These are phyloP conservation scores for Meghimatium bilineatum DNA, from an alignment of 2,888 invertebrate species.

Conservation along the genomic window DNA sequence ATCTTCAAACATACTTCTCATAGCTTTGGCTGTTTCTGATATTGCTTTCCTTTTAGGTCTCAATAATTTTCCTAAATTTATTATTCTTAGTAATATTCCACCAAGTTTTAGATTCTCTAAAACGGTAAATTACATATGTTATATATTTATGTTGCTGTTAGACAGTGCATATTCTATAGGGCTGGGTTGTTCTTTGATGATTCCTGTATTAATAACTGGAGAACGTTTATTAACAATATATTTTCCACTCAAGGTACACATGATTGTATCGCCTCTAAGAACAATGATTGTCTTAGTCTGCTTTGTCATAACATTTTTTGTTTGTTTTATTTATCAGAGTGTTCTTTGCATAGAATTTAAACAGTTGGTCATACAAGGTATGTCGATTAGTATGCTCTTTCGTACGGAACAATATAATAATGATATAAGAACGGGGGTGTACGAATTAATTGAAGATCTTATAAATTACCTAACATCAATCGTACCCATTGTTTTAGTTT, in stretches of 20 bases:
- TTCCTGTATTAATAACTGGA: background rate
- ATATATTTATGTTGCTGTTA: background rate
- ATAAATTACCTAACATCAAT: background rate
- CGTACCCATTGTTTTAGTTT: background rate
- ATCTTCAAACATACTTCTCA: conserved; percentile 9
- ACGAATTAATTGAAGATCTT: background rate
- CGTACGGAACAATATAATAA: background rate
- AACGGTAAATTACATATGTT: background rate
- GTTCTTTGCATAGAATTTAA: background rate
- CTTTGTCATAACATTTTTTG: background rate
- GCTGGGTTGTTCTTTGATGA: background rate
- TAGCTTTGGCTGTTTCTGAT: conserved; percentile 4
- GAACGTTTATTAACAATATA: background rate
- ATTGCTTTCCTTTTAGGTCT: background rate
- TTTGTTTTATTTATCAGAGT: background rate
- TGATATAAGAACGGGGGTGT: background rate
- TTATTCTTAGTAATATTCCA: background rate
- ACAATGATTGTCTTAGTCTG: background rate
- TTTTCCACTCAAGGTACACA: background rate
- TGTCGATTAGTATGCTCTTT: background rate
- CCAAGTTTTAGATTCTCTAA: background rate
- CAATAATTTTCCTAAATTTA: background rate
- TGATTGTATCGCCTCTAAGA: background rate
- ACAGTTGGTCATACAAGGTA: background rate
- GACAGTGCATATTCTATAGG: background rate